Evolutionary conservation across 2,797 vertebrate species (phyloP).

Genomic region (Chromobotia macracanthus): DNA sequence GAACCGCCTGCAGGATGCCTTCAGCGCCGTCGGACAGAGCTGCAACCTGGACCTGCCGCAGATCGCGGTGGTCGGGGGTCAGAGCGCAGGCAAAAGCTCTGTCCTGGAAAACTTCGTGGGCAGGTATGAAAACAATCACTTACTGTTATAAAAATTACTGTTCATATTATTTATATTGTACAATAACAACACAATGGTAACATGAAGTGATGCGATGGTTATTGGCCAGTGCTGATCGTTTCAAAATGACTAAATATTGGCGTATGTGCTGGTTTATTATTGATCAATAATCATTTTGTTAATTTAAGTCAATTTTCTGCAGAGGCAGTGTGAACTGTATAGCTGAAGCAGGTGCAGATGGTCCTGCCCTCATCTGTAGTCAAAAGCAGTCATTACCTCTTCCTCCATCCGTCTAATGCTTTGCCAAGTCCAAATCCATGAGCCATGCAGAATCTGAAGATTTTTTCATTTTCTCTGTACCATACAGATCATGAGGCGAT

Average conservation of each 20-base stretch:
- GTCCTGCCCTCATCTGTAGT: slow-evolving; percentile 54
- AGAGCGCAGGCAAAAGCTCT: slow-evolving; percentile 94
- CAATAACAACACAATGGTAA: too few relatives aligned
- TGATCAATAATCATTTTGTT: not conserved
- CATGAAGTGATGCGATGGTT: too few relatives aligned
- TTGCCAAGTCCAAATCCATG: slow-evolving; percentile 37
- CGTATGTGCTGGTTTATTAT: too few relatives aligned
- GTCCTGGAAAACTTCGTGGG: slow-evolving; percentile 94
- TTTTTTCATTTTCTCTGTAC: slow-evolving; percentile 19
- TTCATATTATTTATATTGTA: not conserved
- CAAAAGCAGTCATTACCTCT: slow-evolving; percentile 35
- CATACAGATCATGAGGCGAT: too few relatives aligned
- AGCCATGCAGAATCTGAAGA: slow-evolving; percentile 34
- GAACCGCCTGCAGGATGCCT: slow-evolving; percentile 89
- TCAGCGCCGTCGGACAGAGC: slow-evolving; percentile 82
- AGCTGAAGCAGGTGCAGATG: slow-evolving; percentile 50
- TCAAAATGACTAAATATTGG: too few relatives aligned
- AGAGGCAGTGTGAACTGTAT: slow-evolving; percentile 32
- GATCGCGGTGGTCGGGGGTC: slow-evolving; percentile 92
- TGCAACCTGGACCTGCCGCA: slow-evolving; percentile 89
- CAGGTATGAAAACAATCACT: slow-evolving; percentile 86
- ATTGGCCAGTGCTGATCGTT: not conserved
- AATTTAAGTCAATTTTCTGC: slow-evolving; percentile 14
- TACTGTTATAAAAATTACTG: too few relatives aligned
- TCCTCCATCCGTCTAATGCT: slow-evolving; percentile 47